Evolutionary conservation across 2,888 invertebrate species (phyloP), one percentile per base, ranked within the genome.

Genomic region (Osedax frankpressi): DNA sequence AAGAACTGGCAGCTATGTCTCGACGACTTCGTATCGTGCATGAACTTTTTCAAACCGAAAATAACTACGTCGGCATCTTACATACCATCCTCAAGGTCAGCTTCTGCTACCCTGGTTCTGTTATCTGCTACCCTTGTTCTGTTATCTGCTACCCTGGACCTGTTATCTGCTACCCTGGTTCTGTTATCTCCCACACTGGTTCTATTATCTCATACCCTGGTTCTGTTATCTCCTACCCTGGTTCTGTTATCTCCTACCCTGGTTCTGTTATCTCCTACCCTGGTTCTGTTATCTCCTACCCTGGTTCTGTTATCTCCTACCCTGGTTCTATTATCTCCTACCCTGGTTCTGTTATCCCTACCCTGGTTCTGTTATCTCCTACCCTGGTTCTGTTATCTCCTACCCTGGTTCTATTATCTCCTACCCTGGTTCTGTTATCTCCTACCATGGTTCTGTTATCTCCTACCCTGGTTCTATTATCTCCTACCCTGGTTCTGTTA

Each of bases 31-130:
- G 82, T 73, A 82, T 82, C 71, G 82, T 81, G 14, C 80, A 79
- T 76, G 97, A 98, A 86, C 88, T 98, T 80, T 89, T 93, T 77
- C 93, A 94, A 85, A 98, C 98, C 0, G 98, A 98, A 86, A 91
- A 90, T 75, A 98, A 98, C 88, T 98, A 97, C 85, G 94, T 97
- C 75, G 91, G 91, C 76, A 94, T 97, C 82, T 88, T 98, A 79
- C 89, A 92, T 80, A 94, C 94, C 60, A 93, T 98, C 81, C 89
- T 94, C 82, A 92, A 89, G 84, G 95, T 86, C 77, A 79, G 81
- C 78, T 19, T 11, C 44, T 6, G 11, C 44, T 19, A 6, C 19
- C 44, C 44, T 44, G 19, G 44, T 19, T 19, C 6, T 19, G 44
- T 19, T 19, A 6, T 11, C 44, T 44, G 11, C 44, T 44, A 44